Evolutionary conservation across 2,113 vertebrate species (phyloP).

Genomic region (Campylorhamphus procurvoides): DNA sequence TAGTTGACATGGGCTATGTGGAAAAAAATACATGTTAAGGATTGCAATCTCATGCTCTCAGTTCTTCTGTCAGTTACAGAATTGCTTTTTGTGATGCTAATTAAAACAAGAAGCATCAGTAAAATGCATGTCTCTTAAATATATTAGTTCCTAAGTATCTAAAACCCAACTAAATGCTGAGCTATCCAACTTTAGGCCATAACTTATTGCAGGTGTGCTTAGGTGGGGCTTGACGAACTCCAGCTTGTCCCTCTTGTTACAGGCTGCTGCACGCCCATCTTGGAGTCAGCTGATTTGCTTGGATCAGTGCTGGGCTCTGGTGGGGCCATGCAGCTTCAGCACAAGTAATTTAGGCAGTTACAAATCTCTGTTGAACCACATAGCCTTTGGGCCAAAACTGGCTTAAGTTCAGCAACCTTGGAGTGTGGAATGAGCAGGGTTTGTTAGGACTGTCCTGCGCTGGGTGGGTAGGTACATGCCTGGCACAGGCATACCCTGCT

Average conservation of each 20-base stretch:
- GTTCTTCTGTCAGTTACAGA: neutral
- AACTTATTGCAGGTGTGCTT: neutral
- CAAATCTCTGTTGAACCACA: neutral
- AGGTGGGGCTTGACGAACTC: neutral
- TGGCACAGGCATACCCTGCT: neutral
- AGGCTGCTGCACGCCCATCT: neutral
- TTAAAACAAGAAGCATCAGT: neutral
- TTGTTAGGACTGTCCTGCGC: neutral
- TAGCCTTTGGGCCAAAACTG: neutral
- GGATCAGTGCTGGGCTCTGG: neutral
- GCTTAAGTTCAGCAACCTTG: neutral
- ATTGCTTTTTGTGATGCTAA: neutral
- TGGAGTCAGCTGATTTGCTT: accelerated
- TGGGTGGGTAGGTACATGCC: accelerated
- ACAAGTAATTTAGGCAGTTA: neutral
- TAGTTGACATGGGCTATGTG: neutral
- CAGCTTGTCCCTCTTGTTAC: neutral
- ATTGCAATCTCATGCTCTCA: neutral
- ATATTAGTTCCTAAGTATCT: neutral
- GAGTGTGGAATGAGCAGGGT: neutral
- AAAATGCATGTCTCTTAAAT: neutral
- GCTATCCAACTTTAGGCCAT: neutral
- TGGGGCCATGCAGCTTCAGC: neutral
- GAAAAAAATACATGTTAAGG: neutral
- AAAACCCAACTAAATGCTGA: neutral